phyloP scores from a whole-genome alignment of 2,888 invertebrate genomes.

The Parasteatoda lunata region DNA sequence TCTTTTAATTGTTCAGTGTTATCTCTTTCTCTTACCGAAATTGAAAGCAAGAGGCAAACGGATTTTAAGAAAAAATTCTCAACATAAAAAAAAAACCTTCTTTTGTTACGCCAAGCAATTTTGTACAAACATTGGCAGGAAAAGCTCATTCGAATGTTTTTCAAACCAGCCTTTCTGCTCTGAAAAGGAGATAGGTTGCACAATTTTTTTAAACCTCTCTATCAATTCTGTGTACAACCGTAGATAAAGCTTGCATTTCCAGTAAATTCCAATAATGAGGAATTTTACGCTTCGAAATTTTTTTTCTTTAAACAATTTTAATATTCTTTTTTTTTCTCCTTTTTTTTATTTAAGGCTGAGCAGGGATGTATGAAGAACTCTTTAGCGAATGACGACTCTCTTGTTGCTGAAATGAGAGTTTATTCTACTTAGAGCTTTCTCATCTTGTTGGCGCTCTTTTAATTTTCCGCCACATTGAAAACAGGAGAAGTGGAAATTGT shows the following conservation, averaged over 20 bases:
- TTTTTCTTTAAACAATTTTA: background rate
- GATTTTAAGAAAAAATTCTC: background rate
- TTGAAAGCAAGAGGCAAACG: conserved; percentile 7
- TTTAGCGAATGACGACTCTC: background rate
- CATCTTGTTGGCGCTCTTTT: background rate
- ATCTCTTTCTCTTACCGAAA: conserved; percentile 25
- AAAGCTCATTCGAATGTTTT: conserved; percentile 48
- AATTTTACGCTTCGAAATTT: conserved; percentile 43
- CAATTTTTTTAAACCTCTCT: conserved; percentile 2
- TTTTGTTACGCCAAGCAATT: conserved; percentile 49
- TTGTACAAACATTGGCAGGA: conserved; percentile 51
- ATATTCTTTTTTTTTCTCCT: too few species aligned
- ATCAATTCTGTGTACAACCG: background rate
- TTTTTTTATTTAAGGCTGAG: background rate
- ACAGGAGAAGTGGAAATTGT: conserved; percentile 2
- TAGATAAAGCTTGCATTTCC: conserved; percentile 47
- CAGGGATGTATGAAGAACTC: conserved; percentile 15
- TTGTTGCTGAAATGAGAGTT: conserved; percentile 6
- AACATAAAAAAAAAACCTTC: conserved; percentile 13
- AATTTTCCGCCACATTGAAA: background rate
- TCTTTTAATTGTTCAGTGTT: conserved; percentile 46
- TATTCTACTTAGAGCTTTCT: background rate
- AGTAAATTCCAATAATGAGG: conserved; percentile 55
- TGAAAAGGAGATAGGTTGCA: background rate
- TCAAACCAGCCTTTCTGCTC: conserved; percentile 5